These are phyloP conservation scores for Rutpela maculata DNA, from an alignment of 2,888 invertebrate species.

Conservation along the genomic window DNA sequence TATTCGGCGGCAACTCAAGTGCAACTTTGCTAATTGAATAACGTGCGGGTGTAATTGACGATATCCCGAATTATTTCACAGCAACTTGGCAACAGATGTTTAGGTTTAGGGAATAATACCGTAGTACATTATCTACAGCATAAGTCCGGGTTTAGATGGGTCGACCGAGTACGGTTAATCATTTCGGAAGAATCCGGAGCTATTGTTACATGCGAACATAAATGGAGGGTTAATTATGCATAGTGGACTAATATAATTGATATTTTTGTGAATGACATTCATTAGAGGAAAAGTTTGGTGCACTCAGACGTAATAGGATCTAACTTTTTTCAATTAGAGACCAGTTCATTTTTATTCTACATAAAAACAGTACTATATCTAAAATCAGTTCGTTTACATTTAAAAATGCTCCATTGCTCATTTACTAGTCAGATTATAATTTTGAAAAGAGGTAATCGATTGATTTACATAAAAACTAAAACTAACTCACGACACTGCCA, in stretches of 20 bases:
- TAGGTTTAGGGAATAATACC: slow-evolving; percentile 47
- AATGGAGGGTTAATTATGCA: slow-evolving; percentile 29
- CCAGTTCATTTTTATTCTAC: too few species aligned
- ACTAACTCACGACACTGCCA: too few species aligned
- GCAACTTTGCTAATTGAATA: slow-evolving; percentile 7
- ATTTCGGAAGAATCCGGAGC: slow-evolving; percentile 50
- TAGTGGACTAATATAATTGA: slow-evolving; percentile 30
- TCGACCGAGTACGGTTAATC: slow-evolving; percentile 52
- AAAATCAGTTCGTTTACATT: too few species aligned
- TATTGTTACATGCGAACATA: slow-evolving; percentile 32
- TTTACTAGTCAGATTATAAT: too few species aligned
- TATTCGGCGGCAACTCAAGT: background rate
- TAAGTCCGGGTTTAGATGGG: slow-evolving; percentile 50
- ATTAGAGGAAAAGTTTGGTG: background rate
- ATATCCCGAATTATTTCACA: slow-evolving; percentile 34
- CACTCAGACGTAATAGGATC: background rate
- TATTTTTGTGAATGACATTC: slow-evolving; percentile 9
- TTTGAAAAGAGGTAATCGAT: too few species aligned
- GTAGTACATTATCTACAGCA: slow-evolving; percentile 48
- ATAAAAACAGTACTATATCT: too few species aligned
- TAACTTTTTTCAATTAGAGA: too few species aligned
- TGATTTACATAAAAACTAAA: too few species aligned
- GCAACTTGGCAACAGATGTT: slow-evolving; percentile 44
- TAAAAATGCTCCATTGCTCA: too few species aligned
- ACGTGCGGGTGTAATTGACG: slow-evolving; percentile 24